These are phyloP conservation scores for Cheirogaleus major DNA, from an alignment of 2,797 vertebrate species.

Conservation along the genomic window DNA sequence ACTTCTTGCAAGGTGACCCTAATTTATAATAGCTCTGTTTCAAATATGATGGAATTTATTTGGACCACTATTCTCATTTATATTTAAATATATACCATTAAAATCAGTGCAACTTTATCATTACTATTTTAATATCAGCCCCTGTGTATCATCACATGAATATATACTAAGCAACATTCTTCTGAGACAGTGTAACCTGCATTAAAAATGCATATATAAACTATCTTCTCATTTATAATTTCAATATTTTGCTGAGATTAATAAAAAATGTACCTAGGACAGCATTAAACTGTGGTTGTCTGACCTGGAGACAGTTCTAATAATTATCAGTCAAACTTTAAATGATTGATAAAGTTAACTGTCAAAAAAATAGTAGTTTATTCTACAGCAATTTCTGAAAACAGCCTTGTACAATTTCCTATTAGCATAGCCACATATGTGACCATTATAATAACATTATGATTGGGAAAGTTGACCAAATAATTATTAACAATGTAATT, in stretches of 20 bases:
- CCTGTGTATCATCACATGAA: not conserved
- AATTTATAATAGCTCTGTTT: not conserved
- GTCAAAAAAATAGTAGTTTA: not conserved
- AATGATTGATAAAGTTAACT: not conserved
- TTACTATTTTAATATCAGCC: not conserved
- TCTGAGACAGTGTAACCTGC: not conserved
- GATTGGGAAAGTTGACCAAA: not conserved
- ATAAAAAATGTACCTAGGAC: not conserved
- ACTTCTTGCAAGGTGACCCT: not conserved
- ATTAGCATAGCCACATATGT: not conserved
- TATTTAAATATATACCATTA: slow-evolving; percentile 25
- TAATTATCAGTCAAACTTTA: not conserved
- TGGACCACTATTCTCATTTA: slow-evolving; percentile 26
- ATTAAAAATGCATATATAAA: slow-evolving; percentile 8
- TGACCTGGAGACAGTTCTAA: not conserved
- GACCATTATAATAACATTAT: not conserved
- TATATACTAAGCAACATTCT: not conserved
- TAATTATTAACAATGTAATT: not conserved
- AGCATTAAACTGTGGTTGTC: not conserved
- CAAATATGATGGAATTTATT: slow-evolving; percentile 41
- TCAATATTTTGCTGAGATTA: slow-evolving; percentile 30
- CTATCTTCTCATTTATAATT: not conserved
- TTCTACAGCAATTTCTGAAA: not conserved
- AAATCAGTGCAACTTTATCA: slow-evolving; percentile 34
- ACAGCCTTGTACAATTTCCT: not conserved